A percentile compares a stretch with the other conserved stretches of the same genome.
Evolutionary conservation across 2,113 vertebrate species (phyloP).

Genomic region (Callopanchax toddi): DNA sequence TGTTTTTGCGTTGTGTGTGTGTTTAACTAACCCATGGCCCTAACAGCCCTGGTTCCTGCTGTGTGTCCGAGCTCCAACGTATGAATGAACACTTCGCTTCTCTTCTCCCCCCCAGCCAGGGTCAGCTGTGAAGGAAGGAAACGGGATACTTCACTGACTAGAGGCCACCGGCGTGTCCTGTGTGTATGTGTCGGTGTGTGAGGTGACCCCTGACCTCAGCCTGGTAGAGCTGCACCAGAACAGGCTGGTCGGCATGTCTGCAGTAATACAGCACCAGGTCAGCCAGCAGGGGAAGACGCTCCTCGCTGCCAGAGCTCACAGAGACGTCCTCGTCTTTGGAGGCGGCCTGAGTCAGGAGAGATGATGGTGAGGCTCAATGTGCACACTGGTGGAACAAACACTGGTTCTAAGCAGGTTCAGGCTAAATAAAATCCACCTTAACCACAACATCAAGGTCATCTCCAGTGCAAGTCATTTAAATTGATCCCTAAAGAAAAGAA

Average conservation of each 20-base stretch:
- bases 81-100: constrained; percentile 90
- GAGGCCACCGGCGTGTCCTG: not conserved
- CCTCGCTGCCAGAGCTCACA: constrained; percentile 24
- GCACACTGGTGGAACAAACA: not conserved
- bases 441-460: too few species aligned
- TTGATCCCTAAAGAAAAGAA: too few species aligned
- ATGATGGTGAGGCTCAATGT: not conserved
- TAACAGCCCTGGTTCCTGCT: constrained; percentile 89
- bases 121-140: constrained; percentile 79
- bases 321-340: constrained; percentile 74
- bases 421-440: too few species aligned
- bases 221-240: constrained; percentile 93
- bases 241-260: constrained; percentile 84
- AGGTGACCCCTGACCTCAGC: constrained; percentile 82
- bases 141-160: too few species aligned
- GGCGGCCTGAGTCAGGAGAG: constrained; percentile 57
- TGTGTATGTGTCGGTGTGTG: not conserved
- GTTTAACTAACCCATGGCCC: constrained; percentile 86
- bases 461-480: too few species aligned
- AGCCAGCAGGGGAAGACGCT: constrained; percentile 86
- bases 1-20: not conserved
- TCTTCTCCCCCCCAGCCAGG: constrained; percentile 87
- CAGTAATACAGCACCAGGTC: constrained; percentile 96
- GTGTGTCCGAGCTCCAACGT: constrained; percentile 95
- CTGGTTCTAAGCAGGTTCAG: too few species aligned